These are phyloP conservation scores for Cosmia pyralina DNA, from an alignment of 2,888 invertebrate genomes.

Conservation along the genomic window DNA sequence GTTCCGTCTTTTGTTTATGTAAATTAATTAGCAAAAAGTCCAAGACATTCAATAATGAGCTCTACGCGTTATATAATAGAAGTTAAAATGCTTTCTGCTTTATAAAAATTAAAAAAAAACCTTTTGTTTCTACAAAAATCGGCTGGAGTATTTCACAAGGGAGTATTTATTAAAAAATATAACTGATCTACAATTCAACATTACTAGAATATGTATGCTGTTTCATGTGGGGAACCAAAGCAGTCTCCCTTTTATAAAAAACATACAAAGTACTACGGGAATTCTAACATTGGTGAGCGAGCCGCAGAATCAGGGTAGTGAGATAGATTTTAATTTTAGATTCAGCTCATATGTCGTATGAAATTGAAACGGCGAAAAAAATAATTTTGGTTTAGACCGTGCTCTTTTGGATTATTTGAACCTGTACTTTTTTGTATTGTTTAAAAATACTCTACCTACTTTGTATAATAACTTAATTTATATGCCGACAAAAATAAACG, in stretches of 20 bases:
- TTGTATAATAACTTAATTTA: no score
- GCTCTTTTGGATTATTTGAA: neutral
- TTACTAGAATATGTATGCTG: slow-evolving; percentile 46
- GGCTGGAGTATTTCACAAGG: neutral
- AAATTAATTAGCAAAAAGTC: slow-evolving; percentile 6
- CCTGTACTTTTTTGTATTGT: neutral
- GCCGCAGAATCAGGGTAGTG: slow-evolving; percentile 67
- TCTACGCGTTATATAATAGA: neutral
- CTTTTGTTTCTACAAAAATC: slow-evolving; percentile 1
- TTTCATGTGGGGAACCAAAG: slow-evolving; percentile 66
- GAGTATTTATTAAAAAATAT: slow-evolving; percentile 33
- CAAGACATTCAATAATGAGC: slow-evolving; percentile 8
- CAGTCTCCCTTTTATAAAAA: slow-evolving; percentile 62
- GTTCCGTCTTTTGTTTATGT: slow-evolving; percentile 27
- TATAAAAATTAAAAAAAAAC: neutral
- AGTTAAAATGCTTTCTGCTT: neutral
- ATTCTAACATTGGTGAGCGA: slow-evolving; percentile 66
- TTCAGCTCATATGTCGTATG: slow-evolving; percentile 69
- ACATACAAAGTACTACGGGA: slow-evolving; percentile 65
- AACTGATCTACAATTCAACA: slow-evolving; percentile 20
- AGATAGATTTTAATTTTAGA: slow-evolving; percentile 79
- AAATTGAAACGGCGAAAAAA: slow-evolving; percentile 45
- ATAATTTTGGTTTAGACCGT: neutral
- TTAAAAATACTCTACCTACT: no score
- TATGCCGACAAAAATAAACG: no score